Evolutionary conservation across 2,888 invertebrate genomes (phyloP), one percentile per base, ranked within the genome.

Genomic region (Cryptocephalus primarius): DNA sequence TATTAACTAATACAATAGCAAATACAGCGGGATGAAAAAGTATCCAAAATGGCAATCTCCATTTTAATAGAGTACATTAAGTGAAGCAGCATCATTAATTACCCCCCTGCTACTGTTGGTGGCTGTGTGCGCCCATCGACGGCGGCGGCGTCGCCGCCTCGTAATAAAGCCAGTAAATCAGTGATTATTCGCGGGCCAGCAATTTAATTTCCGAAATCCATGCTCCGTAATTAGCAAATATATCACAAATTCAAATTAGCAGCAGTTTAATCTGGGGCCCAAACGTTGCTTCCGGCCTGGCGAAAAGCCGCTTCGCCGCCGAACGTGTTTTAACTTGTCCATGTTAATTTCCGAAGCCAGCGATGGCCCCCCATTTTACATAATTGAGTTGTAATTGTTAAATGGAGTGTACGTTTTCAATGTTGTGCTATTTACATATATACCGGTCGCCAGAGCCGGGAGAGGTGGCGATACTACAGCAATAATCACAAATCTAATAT

Each of bases 371-470:
- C 62, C 63, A 60, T 63, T 69, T 68, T 68, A 60, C 68, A 69
- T 68, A 69, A 69, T 69, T 68, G 69, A 68, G 65, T 69, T 66
- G 65, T 69, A 67, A 69, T 69, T 68, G 69, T 65, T 69, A 65
- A 69, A 69, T 69, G 67, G 68, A 62, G 62, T 64, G 67, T 64
- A 58, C 61, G 58, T 66, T 68, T 67, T 65, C 66, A 66, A 66
- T 66, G 65, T 64, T 63, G 59, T 55, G 51, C 57, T 55, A 68
- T 69, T 68, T 69, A 65, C 69, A 68, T 68, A 66, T 62, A 64
- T 63, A 64, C 66, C 64, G 65, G 65, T 59, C 58, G 53, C 22
- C 12, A 6, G 22, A 31, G 36, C 12, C 3, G 36, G 12, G 3
- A 11, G 22, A 22, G 22, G 22, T 22, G 6, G 22, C 22, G 22